Evolutionary conservation across 2,797 vertebrate species (phyloP), one percentile per base, ranked within the genome.

Genomic region (Hypotaenidia okinawae): DNA sequence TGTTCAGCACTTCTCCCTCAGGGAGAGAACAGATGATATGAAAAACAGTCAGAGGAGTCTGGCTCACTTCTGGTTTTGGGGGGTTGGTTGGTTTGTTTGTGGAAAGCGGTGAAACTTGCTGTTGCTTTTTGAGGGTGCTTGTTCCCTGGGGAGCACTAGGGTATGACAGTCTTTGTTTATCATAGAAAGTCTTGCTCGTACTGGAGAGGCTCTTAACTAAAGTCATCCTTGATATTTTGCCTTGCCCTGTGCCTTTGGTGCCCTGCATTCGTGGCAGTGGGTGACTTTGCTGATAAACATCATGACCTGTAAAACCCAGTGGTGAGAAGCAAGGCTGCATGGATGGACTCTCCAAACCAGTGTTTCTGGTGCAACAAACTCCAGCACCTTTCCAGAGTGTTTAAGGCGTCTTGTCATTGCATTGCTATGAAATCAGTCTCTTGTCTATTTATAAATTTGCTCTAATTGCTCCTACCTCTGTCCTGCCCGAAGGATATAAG

Each of bases 1-100:
- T 2, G 1, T 72, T 83, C 30, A 22, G 14, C 28, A 16, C 58
- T 68, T 75, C 33, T 68, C 61, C 32, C 33, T 55, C 12, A 9
- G 49, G n/a, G 11, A 68, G 23, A 80, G 57, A 81, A 57, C n/a
- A 83, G 21, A 54, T 75, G 9, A 33, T 33, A n/a, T 0, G 7
- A 81, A 77, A 59, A 78, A 45, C 2, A 89, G 16, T 22, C 43
- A 43, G 30, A 23, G 55, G 5, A 92, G 9, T 11, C 8, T 49
- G 0, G 0, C 47, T 91, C 0, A 3, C 10, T 87, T 82, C 63
- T 43, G 0, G 1, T 62, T 79, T 35, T 19, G 24, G 25, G 7
- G 13, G 11, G 3, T 13, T 35, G 13, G 25, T 12, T n/a, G 2
- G 11, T 84, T 81, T 72, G 8, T 39, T 83, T 84, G 43, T 37